phyloP scores from a whole-genome alignment of 92 coral and sea anemone species.

The Plumapathes pennacea region DNA sequence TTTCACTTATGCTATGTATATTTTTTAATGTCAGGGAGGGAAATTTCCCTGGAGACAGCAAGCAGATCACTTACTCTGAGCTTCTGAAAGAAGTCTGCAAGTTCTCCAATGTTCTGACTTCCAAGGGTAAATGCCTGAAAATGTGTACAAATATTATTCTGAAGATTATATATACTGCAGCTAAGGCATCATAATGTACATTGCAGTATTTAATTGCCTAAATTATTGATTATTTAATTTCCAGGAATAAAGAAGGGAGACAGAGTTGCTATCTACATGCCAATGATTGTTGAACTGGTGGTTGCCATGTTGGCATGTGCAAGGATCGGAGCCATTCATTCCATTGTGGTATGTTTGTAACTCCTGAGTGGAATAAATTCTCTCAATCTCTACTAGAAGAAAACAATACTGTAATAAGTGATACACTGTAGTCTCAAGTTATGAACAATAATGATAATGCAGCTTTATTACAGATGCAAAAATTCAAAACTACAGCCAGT shows the following conservation, averaged over 20 bases:
- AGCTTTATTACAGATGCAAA: too few species aligned
- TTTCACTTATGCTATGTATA: too few species aligned
- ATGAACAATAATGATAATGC: too few species aligned
- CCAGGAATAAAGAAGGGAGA: conserved; percentile 89
- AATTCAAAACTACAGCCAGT: too few species aligned
- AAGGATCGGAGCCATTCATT: conserved; percentile 92
- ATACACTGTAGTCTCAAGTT: too few species aligned
- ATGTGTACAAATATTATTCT: neutral
- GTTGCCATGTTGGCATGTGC: conserved; percentile 99
- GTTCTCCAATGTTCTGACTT: conserved; percentile 86
- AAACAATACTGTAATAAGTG: too few species aligned
- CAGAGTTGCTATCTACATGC: conserved; percentile 96
- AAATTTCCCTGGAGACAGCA: conserved; percentile 79
- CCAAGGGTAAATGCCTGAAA: conserved; percentile 60
- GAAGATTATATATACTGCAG: neutral
- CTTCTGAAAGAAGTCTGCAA: conserved; percentile 88
- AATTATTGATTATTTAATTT: neutral
- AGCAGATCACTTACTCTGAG: conserved; percentile 76
- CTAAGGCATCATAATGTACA: neutral
- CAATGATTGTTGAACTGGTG: conserved; percentile 94
- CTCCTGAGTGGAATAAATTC: too few species aligned
- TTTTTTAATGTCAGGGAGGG: conserved; percentile 73
- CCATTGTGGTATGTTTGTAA: conserved; percentile 99
- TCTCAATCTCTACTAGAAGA: too few species aligned
- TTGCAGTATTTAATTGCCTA: neutral